Evolutionary conservation across 2,113 vertebrate genomes (phyloP).

Genomic region (Gasterosteus aculeatus): DNA sequence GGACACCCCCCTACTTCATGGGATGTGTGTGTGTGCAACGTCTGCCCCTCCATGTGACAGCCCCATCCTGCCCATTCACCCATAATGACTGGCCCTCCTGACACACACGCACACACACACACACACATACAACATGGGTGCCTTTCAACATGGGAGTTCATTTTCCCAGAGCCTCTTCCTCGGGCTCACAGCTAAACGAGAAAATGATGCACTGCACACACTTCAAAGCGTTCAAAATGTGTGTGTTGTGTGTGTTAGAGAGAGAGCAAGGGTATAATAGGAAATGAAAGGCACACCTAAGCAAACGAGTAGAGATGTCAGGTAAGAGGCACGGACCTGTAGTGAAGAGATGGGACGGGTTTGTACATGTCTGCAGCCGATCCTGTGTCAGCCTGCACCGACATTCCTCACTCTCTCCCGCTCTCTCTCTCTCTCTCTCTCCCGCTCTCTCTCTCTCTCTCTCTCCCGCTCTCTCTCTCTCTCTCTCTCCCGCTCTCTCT

Average conservation of each 20-base stretch:
- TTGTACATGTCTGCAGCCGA: constrained; percentile 61
- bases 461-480: neutral
- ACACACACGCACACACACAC: constrained; percentile 31
- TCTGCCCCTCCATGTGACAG: constrained; percentile 65
- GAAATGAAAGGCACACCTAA: constrained; percentile 52
- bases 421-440: neutral
- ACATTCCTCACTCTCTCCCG: constrained; percentile 72
- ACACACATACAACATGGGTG: constrained; percentile 28
- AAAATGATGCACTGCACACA: constrained; percentile 47
- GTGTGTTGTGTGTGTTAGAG: constrained; percentile 13
- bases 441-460: neutral
- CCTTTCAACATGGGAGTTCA: constrained; percentile 56
- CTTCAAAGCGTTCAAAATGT: constrained; percentile 61
- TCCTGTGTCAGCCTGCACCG: constrained; percentile 81
- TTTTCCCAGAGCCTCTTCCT: constrained; percentile 60
- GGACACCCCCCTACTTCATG: constrained; percentile 48
- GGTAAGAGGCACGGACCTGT: constrained; percentile 52
- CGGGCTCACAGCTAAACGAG: constrained; percentile 52
- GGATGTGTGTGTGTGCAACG: constrained; percentile 44
- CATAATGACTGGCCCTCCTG: constrained; percentile 52
- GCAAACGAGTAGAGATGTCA: constrained; percentile 66
- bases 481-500: constrained; percentile 10
- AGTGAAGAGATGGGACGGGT: constrained; percentile 61
- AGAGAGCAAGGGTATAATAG: constrained; percentile 9
- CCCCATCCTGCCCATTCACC: constrained; percentile 61